Conservation (phyloP, 1,140 invertebrate genomes). For the Tribolium castaneum region DNA sequence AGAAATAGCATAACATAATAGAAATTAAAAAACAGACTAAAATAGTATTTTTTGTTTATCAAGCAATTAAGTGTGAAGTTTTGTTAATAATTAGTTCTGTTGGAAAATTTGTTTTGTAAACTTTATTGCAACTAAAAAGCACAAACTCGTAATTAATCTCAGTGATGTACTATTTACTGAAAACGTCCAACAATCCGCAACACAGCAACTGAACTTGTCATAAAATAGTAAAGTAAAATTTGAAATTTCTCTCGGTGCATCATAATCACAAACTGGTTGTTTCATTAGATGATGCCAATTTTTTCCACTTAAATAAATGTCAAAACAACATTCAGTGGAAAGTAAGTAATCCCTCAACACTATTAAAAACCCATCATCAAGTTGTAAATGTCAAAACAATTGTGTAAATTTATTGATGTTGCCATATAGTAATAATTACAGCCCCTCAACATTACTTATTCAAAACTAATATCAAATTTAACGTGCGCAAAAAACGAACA, state of each 20-base stretch:
- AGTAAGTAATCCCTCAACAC: background rate
- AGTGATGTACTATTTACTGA: background rate
- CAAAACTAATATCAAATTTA: conserved; percentile 4
- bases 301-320: background rate
- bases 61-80: too few relatives aligned
- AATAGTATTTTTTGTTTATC: too few relatives aligned
- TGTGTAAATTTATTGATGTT: background rate
- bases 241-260: background rate
- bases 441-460: background rate
- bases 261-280: background rate
- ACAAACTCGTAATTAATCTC: background rate
- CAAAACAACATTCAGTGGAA: background rate
- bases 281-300: background rate
- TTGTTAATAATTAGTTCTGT: background rate
- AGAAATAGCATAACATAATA: too few relatives aligned
- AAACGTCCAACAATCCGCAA: background rate
- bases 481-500: background rate
- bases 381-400: background rate
- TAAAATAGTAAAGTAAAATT: background rate
- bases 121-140: background rate
- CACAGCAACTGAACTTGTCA: background rate
- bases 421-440: background rate
- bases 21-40: too few relatives aligned
- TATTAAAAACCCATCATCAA: background rate
- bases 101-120: background rate